These are phyloP conservation scores for Peromyscus nudipes DNA, from an alignment of 2,797 vertebrate genomes.

Conservation along the genomic window DNA sequence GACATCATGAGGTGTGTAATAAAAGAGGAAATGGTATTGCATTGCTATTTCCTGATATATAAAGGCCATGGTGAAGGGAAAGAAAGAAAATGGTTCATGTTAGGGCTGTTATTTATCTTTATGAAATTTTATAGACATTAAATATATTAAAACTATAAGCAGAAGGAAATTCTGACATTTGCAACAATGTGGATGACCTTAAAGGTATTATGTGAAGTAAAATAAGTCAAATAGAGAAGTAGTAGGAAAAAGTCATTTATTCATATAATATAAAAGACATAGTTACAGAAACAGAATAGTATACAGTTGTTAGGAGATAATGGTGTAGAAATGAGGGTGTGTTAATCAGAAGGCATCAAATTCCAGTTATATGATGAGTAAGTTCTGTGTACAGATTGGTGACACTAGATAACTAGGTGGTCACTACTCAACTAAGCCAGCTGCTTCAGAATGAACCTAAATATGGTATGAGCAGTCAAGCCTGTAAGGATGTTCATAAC, in stretches of 20 bases:
- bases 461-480: background rate
- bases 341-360: background rate
- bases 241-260: background rate
- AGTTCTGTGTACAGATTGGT: background rate
- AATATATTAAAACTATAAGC: background rate
- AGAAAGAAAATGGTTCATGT: background rate
- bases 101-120: background rate
- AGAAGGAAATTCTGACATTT: background rate
- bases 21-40: background rate
- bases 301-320: background rate
- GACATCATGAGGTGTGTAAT: too few relatives aligned
- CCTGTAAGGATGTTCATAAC: background rate
- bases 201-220: background rate
- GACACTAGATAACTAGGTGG: background rate
- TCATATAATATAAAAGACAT: background rate
- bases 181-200: background rate
- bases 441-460: background rate
- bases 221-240: background rate
- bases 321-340: background rate
- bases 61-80: background rate
- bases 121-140: background rate
- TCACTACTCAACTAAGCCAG: background rate
- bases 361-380: background rate
- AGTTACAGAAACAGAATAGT: background rate
- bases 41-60: background rate